phyloP scores from a whole-genome alignment of 2,797 vertebrate species.

The Varecia variegata region DNA sequence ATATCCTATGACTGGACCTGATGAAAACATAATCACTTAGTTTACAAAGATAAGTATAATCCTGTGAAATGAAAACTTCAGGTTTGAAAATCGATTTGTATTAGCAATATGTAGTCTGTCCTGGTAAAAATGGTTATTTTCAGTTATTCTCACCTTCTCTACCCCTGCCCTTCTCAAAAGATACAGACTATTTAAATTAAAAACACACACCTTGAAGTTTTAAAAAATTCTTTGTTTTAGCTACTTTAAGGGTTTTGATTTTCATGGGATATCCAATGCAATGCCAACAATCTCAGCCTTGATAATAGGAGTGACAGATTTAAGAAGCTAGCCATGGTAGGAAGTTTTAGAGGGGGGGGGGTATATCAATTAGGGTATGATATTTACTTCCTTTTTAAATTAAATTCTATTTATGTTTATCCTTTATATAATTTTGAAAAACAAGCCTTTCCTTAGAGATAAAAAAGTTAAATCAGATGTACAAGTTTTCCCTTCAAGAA shows the following conservation, averaged over 20 bases:
- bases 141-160: not conserved
- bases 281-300: not conserved
- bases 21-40: not conserved
- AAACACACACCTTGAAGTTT: not conserved
- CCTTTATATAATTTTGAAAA: not conserved
- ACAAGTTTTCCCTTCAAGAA: not conserved
- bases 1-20: not conserved
- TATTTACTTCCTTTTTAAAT: conserved; percentile 17
- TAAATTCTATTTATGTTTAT: not conserved
- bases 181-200: not conserved
- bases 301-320: not conserved
- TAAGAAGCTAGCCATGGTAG: not conserved
- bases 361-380: not conserved
- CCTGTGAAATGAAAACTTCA: not conserved
- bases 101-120: not conserved
- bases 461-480: not conserved
- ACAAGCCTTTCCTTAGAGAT: not conserved
- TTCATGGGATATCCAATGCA: not conserved
- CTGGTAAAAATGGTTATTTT: not conserved
- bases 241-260: not conserved
- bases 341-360: not conserved
- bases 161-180: not conserved
- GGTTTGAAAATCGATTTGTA: not conserved
- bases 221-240: not conserved
- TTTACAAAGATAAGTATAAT: not conserved